phyloP scores from a whole-genome alignment of 2,888 invertebrate genomes.

The Cataglyphis rosenhaueri region DNA sequence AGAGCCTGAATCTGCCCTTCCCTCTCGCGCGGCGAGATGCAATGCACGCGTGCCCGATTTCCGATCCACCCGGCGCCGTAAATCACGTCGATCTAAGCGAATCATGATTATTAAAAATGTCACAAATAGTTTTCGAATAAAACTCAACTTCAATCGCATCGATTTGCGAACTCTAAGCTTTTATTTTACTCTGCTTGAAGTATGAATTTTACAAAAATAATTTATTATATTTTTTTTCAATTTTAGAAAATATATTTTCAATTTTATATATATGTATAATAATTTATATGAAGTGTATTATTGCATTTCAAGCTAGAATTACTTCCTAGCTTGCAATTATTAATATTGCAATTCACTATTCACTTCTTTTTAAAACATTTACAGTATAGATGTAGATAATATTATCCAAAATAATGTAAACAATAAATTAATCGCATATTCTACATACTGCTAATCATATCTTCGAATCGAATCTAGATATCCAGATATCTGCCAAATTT shows the following conservation, averaged over 20 bases:
- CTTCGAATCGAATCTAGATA: constrained; percentile 41
- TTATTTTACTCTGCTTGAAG: not conserved
- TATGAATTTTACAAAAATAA: not conserved
- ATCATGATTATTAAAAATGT: constrained; percentile 71
- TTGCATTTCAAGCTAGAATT: not conserved
- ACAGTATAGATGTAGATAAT: not conserved
- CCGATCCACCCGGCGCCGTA: constrained; percentile 57
- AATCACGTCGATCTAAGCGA: constrained; percentile 65
- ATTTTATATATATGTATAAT: not conserved
- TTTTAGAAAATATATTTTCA: not conserved
- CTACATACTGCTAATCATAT: constrained; percentile 17
- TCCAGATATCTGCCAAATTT: constrained; percentile 36
- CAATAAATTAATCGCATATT: not conserved
- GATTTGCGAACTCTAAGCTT: not conserved
- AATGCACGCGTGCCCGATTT: constrained; percentile 33
- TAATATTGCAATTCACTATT: not conserved
- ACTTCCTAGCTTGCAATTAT: too few relatives aligned
- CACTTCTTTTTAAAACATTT: not conserved
- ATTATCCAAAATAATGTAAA: not conserved
- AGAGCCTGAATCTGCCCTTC: constrained; percentile 19
- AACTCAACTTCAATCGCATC: not conserved
- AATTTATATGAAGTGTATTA: not conserved
- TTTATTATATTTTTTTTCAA: not conserved
- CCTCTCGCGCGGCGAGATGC: not conserved
- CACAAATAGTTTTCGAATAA: constrained; percentile 30